Conservation (phyloP, 2,113 vertebrate species). For the Daubentonia madagascariensis region DNA sequence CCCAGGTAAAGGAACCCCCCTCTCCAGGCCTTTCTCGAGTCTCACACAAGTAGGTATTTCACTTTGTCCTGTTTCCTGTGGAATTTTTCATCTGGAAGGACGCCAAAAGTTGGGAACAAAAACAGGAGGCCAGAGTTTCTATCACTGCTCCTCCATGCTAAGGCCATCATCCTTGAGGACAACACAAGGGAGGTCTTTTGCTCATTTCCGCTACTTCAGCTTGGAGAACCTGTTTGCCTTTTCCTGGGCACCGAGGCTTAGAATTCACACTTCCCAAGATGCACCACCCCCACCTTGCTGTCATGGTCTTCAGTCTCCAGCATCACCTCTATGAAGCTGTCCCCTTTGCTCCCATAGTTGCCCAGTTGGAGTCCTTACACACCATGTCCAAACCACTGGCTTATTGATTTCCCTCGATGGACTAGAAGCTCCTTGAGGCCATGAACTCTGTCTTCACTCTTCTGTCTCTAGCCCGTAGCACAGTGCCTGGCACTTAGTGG, state of each 20-base stretch:
- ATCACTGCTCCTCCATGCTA: background rate
- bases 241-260: background rate
- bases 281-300: background rate
- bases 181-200: background rate
- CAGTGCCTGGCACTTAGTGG: background rate
- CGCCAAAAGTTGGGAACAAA: background rate
- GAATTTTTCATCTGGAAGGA: background rate
- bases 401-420: background rate
- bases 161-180: background rate
- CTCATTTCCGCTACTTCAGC: background rate
- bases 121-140: background rate
- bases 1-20: background rate
- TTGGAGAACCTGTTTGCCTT: background rate
- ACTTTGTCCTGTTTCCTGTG: background rate
- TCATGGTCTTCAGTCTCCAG: background rate
- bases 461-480: background rate
- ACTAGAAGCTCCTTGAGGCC: background rate
- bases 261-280: background rate
- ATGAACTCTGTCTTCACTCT: background rate
- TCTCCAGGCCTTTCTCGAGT: background rate
- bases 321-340: background rate
- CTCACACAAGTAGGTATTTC: background rate
- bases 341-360: background rate
- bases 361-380: background rate
- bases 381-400: background rate